Base-by-base conservation (phyloP, 2,888 invertebrate species). In the Ligdia adustata region DNA sequence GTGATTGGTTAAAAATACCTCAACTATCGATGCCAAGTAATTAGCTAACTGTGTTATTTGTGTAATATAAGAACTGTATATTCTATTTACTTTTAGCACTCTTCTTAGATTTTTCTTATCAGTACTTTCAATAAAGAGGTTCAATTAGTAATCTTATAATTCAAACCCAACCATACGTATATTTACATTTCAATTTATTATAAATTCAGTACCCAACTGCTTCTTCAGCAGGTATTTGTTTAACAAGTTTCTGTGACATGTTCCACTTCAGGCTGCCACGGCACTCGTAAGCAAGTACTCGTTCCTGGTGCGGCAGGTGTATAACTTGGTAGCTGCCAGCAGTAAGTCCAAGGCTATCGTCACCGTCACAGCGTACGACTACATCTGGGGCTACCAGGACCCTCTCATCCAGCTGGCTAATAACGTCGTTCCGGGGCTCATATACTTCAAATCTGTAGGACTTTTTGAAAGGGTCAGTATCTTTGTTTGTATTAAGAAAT, bases 341-440 rank as follows among this genome's bases (percentile, higher is more conserved):
- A 61, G 94, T 20, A 82, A 92, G 35, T 82, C 93, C 0, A 73
- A 93, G 60, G 88, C 95, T 0, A 92, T 96, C 20, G 29, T 55
- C 0, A 51, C 31, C 2, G 33, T 62, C 0, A 54, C 49, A 6
- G 60, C 52, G 0, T 31, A 64, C 1, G 50, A 47, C 5, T 60
- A 51, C 43, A 13, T 70, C 27, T 67, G 66, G 65, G 60, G 60
- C 0, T 57, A 57, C 9, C 28, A 52, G 0, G 55, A 69, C 18
- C 64, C 67, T 0, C 9, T 69, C 4, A 15, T 72, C 1, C 24
- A 34, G 1, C 0, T 61, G 1, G 11, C 31, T 2, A 64, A 69
- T 14, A 46, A 16, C 0, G 28, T 48, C 1, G 37, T 57, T 0
- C 63, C 63, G 4, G 63, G 63, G 0, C 29, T 62, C 4, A 45